Conservation (phyloP, 2,113 vertebrate species). For the Glareola pratincola region DNA sequence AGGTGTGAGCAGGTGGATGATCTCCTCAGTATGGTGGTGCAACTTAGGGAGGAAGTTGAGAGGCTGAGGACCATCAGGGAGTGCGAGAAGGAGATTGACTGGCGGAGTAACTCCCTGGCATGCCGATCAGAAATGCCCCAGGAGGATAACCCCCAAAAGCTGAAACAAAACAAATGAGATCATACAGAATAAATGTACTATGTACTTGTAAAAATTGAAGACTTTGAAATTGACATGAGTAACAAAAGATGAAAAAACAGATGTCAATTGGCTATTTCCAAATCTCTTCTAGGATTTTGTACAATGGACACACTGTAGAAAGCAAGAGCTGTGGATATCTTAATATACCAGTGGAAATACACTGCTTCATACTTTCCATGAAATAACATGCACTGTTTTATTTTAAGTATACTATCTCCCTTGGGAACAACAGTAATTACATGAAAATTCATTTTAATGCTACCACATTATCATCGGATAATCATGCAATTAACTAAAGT, state of each 20-base stretch:
- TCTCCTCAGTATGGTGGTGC: no score
- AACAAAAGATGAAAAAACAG: slow-evolving; percentile 19
- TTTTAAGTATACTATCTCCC: slow-evolving; percentile 16
- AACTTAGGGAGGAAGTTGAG: no score
- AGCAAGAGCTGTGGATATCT: background rate
- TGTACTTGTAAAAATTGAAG: background rate
- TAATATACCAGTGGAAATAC: background rate
- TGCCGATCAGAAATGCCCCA: no score
- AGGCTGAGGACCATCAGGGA: no score
- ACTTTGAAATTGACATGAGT: background rate
- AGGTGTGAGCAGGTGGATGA: no score
- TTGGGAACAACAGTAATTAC: slow-evolving; percentile 48
- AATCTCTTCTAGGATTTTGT: background rate
- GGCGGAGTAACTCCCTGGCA: no score
- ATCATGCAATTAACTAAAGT: slow-evolving; percentile 58
- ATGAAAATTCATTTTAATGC: slow-evolving; percentile 63
- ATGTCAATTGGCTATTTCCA: slow-evolving; percentile 36
- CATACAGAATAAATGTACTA: background rate
- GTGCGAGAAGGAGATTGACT: no score
- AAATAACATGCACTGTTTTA: slow-evolving; percentile 27
- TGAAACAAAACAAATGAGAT: background rate
- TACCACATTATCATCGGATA: slow-evolving; percentile 47
- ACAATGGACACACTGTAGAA: background rate
- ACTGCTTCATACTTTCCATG: slow-evolving; percentile 22
- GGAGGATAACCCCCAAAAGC: no score